Evolutionary conservation across 2,113 vertebrate species (phyloP).

Genomic region (Hippopotamus amphibius): DNA sequence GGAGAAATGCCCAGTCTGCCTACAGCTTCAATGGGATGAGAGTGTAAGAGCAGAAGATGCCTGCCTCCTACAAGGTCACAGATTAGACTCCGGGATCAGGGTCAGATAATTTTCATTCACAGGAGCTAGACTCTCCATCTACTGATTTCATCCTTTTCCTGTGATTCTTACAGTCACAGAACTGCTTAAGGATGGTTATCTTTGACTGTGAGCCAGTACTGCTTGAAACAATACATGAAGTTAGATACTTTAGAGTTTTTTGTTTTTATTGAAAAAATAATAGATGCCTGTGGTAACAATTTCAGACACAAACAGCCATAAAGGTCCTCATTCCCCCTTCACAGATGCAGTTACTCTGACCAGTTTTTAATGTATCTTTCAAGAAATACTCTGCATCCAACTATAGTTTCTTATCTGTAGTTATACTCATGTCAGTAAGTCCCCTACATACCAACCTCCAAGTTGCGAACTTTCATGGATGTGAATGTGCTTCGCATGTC

Average conservation of each 20-base stretch:
- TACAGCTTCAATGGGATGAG: neutral
- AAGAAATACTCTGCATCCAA: neutral
- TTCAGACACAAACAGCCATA: neutral
- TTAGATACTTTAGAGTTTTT: neutral
- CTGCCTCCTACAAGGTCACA: neutral
- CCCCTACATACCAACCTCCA: too few species aligned
- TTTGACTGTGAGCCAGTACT: neutral
- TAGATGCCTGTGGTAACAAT: neutral
- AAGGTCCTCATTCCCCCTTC: neutral
- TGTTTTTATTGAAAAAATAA: conserved; percentile 34
- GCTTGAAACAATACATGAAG: neutral
- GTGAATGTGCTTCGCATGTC: too few species aligned
- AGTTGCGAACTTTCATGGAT: too few species aligned
- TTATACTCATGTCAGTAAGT: neutral
- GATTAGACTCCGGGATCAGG: neutral
- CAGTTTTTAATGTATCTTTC: neutral
- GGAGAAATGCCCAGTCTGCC: neutral
- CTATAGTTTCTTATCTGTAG: neutral
- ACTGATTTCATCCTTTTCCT: neutral
- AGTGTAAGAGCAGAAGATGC: neutral
- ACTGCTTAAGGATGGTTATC: neutral
- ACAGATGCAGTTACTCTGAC: neutral
- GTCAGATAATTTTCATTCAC: neutral
- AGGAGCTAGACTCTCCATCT: neutral
- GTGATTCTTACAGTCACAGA: neutral